phyloP scores from a whole-genome alignment of 1,140 invertebrate genomes.

The Hirudo medicinalis region DNA sequence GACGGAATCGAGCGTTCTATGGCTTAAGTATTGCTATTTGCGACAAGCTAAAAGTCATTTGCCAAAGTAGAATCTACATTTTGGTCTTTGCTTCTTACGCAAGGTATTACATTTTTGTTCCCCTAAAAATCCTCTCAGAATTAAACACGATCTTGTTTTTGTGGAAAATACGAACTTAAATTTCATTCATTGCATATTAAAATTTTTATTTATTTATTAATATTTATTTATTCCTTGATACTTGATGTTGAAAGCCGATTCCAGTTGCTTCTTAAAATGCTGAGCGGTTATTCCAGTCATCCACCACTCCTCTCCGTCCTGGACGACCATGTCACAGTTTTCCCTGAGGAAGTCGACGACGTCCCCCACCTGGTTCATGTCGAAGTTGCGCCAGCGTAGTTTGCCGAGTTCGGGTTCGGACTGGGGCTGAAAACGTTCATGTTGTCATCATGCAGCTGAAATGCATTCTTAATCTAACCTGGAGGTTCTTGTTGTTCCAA shows the following conservation, averaged over 20 bases:
- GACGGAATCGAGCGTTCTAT: too few relatives aligned
- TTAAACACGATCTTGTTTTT: background rate
- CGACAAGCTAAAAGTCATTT: too few relatives aligned
- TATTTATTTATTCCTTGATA: background rate
- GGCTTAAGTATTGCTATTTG: too few relatives aligned
- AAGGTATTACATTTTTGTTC: background rate
- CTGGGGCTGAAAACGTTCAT: background rate
- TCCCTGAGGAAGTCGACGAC: background rate
- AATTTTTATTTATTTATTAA: too few relatives aligned
- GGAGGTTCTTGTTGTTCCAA: too few relatives aligned
- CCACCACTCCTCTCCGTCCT: background rate
- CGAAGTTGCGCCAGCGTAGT: background rate
- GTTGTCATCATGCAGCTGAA: too few relatives aligned
- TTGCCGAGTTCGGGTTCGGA: background rate
- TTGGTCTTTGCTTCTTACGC: too few relatives aligned
- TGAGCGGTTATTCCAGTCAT: slow-evolving; percentile 5
- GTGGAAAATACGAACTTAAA: too few relatives aligned
- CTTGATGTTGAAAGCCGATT: background rate
- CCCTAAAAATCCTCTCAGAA: too few relatives aligned
- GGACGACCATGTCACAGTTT: background rate
- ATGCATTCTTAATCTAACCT: too few relatives aligned
- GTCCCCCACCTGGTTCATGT: background rate
- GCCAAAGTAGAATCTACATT: too few relatives aligned
- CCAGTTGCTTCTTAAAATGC: background rate
- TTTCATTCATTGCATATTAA: too few relatives aligned